Base-by-base conservation (phyloP, 2,113 vertebrate species). In the Salvelinus namaycush region DNA sequence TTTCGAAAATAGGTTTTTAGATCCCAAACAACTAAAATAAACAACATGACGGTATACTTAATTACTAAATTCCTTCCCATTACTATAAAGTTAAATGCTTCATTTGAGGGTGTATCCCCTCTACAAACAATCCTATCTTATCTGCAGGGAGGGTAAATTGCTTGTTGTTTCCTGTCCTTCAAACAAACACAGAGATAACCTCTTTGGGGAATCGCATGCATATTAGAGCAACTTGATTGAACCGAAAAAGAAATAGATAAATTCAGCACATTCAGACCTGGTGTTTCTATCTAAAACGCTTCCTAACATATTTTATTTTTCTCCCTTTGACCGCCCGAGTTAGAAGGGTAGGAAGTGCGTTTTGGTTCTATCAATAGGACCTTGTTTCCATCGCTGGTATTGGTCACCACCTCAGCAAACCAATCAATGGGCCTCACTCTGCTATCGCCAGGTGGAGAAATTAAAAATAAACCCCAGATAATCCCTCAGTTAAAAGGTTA, bases 401-500 rank as follows among this genome's bases (percentile, higher is more conserved):
- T 54, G 96, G 96, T 97, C 96, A 97, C 93, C 96, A 96, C 95
- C 96, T 94, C 92, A 84, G 96, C 94, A 94, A 96, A 98, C 95
- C 96, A 98, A 99, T 99, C 97, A 97, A 99, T 98, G 96, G 97
- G 95, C 95, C 95, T 95, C 95, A 95, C 95, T 95, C 94, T 92
- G 94, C 96, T 98, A 98, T 98, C 96, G 92, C 94, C 94, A 93
- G 34, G 34, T 51, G 96, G 5, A 96, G 94, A 98, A 98, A 98
- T 98, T 95, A 98, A 99, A 99, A 99, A 98, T 98, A 98, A 99
- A 98, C 97, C 94, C 94, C 93, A 95, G 97, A 98, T 98, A 98
- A 99, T 99, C 97, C 96, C 94, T 95, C 95, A 96, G 96, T 98
- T 99, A 98, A 98, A 99, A 99, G 97, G 97, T 99, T 98, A 99